Evolutionary conservation across 2,888 invertebrate species (phyloP).

Genomic region (Seira sanloemensis): DNA sequence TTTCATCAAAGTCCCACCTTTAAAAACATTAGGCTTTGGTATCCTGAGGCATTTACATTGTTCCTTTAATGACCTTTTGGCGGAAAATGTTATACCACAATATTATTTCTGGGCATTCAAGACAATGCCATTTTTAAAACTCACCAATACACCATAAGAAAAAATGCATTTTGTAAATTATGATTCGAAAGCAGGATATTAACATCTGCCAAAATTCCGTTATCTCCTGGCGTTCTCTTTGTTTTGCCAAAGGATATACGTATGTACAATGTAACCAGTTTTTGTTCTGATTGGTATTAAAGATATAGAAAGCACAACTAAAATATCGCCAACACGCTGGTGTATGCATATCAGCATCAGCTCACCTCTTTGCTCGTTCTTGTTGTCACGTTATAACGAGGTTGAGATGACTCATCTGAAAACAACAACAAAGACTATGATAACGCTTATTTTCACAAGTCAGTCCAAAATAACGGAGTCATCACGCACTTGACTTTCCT

Average conservation of each 20-base stretch:
- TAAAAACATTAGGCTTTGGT: no score
- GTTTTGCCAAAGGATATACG: neutral
- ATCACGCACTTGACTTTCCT: no score
- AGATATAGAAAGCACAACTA: neutral
- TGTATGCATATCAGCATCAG: constrained; percentile 48
- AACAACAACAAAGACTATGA: constrained; percentile 1
- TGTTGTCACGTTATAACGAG: constrained; percentile 94
- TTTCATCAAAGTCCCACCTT: neutral
- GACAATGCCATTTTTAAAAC: no score
- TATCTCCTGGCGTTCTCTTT: neutral
- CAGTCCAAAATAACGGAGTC: constrained; percentile 29
- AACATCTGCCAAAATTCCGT: neutral
- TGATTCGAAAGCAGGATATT: constrained; percentile 1
- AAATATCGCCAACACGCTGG: neutral
- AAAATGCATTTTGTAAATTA: no score
- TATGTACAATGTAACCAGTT: no score
- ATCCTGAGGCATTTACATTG: neutral
- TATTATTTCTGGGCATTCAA: no score
- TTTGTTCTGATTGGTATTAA: neutral
- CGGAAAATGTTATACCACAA: no score
- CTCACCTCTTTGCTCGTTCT: constrained; percentile 92
- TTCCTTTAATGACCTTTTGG: neutral
- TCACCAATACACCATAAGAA: no score
- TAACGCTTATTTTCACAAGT: neutral
- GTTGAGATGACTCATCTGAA: constrained; percentile 80